phyloP scores from a whole-genome alignment of 2,797 vertebrate genomes.

The Acanthornis magna region DNA sequence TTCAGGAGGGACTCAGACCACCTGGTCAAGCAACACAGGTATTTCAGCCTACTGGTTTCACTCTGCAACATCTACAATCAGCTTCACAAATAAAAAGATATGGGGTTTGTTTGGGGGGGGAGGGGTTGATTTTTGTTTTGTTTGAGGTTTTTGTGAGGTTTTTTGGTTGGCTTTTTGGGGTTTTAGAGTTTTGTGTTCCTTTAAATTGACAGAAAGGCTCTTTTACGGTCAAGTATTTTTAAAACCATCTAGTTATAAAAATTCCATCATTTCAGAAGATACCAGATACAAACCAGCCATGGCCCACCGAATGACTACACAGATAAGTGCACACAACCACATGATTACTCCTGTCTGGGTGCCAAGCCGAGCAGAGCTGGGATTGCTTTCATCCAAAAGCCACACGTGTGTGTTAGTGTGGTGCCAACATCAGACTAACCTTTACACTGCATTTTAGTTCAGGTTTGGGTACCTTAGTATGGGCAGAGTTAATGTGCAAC shows the following conservation, averaged over 20 bases:
- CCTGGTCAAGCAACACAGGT: neutral
- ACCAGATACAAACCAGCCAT: neutral
- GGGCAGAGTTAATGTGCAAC: neutral
- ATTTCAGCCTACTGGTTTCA: neutral
- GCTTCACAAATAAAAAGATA: neutral
- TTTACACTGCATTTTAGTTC: neutral
- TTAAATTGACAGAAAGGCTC: neutral
- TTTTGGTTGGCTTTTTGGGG: neutral
- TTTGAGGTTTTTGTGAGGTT: neutral
- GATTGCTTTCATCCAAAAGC: neutral
- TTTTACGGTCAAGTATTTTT: neutral
- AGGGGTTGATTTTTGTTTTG: too few relatives aligned
- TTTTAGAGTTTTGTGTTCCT: neutral
- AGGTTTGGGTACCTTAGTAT: neutral
- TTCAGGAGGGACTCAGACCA: neutral
- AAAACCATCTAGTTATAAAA: neutral
- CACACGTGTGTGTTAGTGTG: neutral
- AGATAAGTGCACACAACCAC: neutral
- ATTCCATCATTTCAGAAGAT: neutral
- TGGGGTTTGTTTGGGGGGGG: fast-evolving
- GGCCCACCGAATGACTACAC: neutral
- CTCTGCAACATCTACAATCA: neutral
- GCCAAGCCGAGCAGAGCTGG: neutral
- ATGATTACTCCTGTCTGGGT: neutral
- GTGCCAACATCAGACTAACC: neutral